These are phyloP conservation scores for Chromis chromis DNA, from an alignment of 2,797 vertebrate species.

Conservation along the genomic window DNA sequence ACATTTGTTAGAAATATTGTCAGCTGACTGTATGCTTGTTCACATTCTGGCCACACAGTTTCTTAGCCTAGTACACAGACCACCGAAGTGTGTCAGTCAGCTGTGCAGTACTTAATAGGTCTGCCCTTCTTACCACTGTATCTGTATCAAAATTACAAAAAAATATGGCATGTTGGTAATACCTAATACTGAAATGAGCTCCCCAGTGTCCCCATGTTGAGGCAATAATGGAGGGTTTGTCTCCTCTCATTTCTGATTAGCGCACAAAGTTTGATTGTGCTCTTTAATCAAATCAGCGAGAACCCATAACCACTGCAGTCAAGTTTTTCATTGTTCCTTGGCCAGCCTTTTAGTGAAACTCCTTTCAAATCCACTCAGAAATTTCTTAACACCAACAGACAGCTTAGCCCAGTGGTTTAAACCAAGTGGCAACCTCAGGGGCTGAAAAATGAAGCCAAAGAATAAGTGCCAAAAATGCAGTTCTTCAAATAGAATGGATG, in stretches of 20 bases:
- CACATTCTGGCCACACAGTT: constrained; percentile 3
- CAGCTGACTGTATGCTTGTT: background rate
- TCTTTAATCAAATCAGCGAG: constrained; percentile 33
- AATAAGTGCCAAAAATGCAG: too few relatives aligned
- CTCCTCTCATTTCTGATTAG: constrained; percentile 16
- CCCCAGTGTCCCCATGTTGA: constrained; percentile 13
- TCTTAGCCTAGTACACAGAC: constrained; percentile 20
- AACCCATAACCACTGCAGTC: constrained; percentile 7
- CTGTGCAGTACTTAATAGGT: constrained; percentile 29
- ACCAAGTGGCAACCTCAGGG: background rate
- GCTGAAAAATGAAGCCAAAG: too few relatives aligned
- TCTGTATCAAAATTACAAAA: constrained; percentile 29
- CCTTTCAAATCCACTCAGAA: background rate
- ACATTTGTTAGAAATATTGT: background rate
- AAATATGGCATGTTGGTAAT: background rate
- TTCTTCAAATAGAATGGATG: too few relatives aligned
- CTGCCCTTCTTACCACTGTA: constrained; percentile 15
- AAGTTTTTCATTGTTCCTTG: constrained; percentile 3
- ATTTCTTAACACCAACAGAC: background rate
- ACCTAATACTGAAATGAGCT: constrained; percentile 25
- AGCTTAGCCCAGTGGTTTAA: background rate
- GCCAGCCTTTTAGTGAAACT: background rate
- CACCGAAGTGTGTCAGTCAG: constrained; percentile 27
- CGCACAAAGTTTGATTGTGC: constrained; percentile 30
- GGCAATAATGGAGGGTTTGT: constrained; percentile 18